Conservation (phyloP, 2,113 vertebrate genomes). For the Tamias sibiricus region DNA sequence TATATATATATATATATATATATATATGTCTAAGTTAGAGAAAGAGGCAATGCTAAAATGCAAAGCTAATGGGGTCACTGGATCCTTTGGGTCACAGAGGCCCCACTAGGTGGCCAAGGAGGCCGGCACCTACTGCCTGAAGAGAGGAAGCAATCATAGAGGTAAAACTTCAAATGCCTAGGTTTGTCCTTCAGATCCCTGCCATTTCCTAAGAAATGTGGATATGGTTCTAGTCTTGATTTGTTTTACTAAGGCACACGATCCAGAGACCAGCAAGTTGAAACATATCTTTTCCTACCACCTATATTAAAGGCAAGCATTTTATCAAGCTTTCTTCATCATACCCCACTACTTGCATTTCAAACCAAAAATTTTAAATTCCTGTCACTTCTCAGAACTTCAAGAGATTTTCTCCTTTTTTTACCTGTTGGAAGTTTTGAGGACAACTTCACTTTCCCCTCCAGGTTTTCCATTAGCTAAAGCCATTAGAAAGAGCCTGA, state of each 20-base stretch:
- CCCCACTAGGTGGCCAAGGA: neutral
- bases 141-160: neutral
- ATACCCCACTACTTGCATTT: slow-evolving; percentile 39
- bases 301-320: neutral
- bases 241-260: neutral
- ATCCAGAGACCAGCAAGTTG: neutral
- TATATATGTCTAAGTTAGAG: neutral
- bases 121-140: neutral
- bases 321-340: neutral
- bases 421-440: slow-evolving; percentile 43
- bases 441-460: slow-evolving; percentile 49
- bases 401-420: slow-evolving; percentile 36
- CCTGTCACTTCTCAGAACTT: slow-evolving; percentile 60
- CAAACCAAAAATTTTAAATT: slow-evolving; percentile 46
- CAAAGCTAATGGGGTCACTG: neutral
- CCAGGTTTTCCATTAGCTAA: slow-evolving; percentile 74
- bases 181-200: neutral
- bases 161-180: neutral
- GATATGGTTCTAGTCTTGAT: slow-evolving; percentile 6
- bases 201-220: neutral
- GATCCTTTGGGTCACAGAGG: neutral
- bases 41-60: neutral
- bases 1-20: neutral
- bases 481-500: slow-evolving; percentile 66
- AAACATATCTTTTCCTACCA: neutral